Evolutionary conservation across 2,113 vertebrate species (phyloP).

Genomic region (Psittacula cyanocephala): DNA sequence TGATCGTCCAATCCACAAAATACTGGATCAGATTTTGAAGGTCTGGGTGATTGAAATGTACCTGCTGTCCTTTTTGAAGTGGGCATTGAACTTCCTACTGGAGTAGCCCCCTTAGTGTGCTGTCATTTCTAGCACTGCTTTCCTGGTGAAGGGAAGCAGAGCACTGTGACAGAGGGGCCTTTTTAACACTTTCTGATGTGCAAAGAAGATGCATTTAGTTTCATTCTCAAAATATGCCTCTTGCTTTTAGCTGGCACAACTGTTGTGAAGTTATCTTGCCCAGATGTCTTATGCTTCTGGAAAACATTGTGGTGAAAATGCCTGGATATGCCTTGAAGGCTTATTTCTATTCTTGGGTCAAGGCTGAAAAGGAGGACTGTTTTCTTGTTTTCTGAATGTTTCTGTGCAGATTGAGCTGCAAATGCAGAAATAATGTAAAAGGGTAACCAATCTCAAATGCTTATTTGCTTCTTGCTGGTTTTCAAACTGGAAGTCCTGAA

Average conservation of each 20-base stretch:
- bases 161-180: neutral
- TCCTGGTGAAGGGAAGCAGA: neutral
- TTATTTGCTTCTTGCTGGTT: neutral
- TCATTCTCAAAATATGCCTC: neutral
- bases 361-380: constrained; percentile 33
- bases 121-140: neutral
- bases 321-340: neutral
- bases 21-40: neutral
- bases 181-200: neutral
- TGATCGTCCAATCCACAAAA: constrained; percentile 32
- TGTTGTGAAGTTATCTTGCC: neutral
- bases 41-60: neutral
- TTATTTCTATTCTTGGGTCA: constrained; percentile 25
- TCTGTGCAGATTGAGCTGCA: neutral
- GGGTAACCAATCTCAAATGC: neutral
- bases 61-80: neutral
- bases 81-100: neutral
- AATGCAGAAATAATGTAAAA: neutral
- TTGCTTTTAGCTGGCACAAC: neutral
- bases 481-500: neutral
- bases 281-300: neutral
- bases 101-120: neutral
- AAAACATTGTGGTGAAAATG: constrained; percentile 28
- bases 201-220: neutral
- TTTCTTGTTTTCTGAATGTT: neutral